Conservation (phyloP, 2,888 invertebrate genomes). For the Pterostichus niger region DNA sequence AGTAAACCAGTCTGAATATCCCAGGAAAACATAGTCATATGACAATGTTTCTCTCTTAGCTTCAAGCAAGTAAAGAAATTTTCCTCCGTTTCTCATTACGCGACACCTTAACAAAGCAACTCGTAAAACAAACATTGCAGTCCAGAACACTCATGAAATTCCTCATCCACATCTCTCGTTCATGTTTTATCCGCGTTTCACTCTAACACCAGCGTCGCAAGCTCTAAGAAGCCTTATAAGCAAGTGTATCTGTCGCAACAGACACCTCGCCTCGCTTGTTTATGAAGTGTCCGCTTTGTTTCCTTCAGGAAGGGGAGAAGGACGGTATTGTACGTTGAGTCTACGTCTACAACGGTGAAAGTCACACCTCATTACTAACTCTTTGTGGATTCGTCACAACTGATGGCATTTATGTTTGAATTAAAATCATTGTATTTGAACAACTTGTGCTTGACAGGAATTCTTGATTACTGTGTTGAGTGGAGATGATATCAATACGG, state of each 20-base stretch:
- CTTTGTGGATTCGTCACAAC: constrained; percentile 57
- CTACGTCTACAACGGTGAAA: constrained; percentile 29
- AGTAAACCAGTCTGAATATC: no score
- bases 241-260: constrained; percentile 35
- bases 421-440: constrained; percentile 56
- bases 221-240: constrained; percentile 27
- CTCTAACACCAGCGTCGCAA: background rate
- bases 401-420: constrained; percentile 56
- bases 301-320: constrained; percentile 9
- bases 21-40: no score
- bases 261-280: constrained; percentile 45
- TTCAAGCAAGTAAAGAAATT: no score
- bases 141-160: no score
- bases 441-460: constrained; percentile 54
- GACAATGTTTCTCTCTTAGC: no score
- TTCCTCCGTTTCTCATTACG: no score
- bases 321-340: constrained; percentile 20
- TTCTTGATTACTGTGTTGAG: constrained; percentile 45
- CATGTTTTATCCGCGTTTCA: background rate
- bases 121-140: no score
- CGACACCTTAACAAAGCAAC: no score
- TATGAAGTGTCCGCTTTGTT: constrained; percentile 64
- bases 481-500: constrained; percentile 46
- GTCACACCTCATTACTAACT: constrained; percentile 60
- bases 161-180: background rate